Evolutionary conservation across 2,888 invertebrate species (phyloP).

Genomic region (Lithophane semibrunnea): DNA sequence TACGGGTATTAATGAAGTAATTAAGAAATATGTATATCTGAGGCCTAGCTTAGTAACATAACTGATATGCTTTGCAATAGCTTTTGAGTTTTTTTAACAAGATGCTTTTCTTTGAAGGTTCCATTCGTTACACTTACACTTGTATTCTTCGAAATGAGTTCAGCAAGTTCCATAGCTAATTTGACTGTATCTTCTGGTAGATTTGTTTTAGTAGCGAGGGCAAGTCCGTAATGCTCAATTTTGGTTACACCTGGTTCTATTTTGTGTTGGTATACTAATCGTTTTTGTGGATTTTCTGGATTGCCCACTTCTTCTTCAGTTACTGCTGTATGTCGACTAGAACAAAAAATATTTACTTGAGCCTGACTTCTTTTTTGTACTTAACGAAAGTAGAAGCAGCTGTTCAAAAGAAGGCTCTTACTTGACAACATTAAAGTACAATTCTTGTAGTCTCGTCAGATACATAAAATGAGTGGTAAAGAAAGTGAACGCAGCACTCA

Average conservation of each 20-base stretch:
- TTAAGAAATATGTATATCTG: too few species aligned
- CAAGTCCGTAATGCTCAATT: constrained; percentile 92
- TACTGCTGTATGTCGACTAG: constrained; percentile 84
- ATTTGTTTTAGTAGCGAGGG: constrained; percentile 91
- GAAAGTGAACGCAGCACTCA: constrained; percentile 92
- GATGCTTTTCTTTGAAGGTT: neutral
- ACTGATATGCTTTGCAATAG: too few species aligned
- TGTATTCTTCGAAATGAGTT: constrained; percentile 77
- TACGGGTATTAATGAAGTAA: too few species aligned
- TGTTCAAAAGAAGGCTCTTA: constrained; percentile 77
- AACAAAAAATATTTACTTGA: constrained; percentile 17
- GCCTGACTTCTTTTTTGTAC: neutral
- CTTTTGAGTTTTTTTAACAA: too few species aligned
- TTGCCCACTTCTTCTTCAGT: constrained; percentile 77
- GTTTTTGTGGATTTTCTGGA: constrained; percentile 72
- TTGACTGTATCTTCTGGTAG: constrained; percentile 90
- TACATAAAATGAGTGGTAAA: constrained; percentile 93
- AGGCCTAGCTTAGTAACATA: too few species aligned
- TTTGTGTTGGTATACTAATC: constrained; percentile 92
- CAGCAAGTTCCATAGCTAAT: constrained; percentile 87
- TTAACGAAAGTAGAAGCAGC: neutral
- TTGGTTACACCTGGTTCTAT: constrained; percentile 91
- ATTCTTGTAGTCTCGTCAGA: constrained; percentile 91
- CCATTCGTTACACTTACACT: constrained; percentile 73
- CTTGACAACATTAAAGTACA: constrained; percentile 94